Conservation (phyloP, 2,888 invertebrate species). For the Andrena fulva region DNA sequence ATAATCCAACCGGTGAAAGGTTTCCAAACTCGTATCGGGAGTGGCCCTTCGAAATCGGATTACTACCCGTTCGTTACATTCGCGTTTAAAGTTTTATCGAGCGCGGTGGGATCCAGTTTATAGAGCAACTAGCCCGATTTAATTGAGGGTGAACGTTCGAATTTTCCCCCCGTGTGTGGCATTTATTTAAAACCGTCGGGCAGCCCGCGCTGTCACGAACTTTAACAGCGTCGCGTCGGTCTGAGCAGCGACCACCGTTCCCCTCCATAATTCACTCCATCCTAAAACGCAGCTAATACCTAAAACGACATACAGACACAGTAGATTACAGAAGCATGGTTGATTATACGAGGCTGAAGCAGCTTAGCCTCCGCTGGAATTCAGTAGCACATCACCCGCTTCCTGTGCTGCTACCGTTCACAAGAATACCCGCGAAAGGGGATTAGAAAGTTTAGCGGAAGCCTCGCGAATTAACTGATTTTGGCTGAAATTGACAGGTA, state of each 20-base stretch:
- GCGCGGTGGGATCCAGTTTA: not conserved
- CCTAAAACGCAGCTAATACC: no score
- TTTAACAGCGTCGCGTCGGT: not conserved
- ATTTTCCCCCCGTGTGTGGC: not conserved
- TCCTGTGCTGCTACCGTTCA: not conserved
- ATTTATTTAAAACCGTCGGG: constrained; percentile 15
- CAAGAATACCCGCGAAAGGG: not conserved
- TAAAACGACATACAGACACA: no score
- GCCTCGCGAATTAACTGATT: constrained; percentile 2
- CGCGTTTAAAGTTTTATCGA: constrained; percentile 30
- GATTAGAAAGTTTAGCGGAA: not conserved
- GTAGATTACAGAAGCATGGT: no score
- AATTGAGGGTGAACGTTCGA: constrained; percentile 10
- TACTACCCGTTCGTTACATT: constrained; percentile 9
- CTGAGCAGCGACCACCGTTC: not conserved
- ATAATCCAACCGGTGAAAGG: constrained; percentile 45
- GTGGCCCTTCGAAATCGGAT: constrained; percentile 33
- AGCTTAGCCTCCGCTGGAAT: no score
- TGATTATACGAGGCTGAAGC: no score
- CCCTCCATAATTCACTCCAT: no score
- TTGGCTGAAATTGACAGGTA: not conserved
- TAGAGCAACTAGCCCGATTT: constrained; percentile 13
- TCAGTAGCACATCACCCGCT: no score
- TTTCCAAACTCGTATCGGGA: constrained; percentile 36
- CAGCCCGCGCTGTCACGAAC: not conserved